Percentiles rank a stretch among this genome's conserved stretches.
phyloP scores from a whole-genome alignment of 2,888 invertebrate species.

The Dinocampus coccinellae region DNA sequence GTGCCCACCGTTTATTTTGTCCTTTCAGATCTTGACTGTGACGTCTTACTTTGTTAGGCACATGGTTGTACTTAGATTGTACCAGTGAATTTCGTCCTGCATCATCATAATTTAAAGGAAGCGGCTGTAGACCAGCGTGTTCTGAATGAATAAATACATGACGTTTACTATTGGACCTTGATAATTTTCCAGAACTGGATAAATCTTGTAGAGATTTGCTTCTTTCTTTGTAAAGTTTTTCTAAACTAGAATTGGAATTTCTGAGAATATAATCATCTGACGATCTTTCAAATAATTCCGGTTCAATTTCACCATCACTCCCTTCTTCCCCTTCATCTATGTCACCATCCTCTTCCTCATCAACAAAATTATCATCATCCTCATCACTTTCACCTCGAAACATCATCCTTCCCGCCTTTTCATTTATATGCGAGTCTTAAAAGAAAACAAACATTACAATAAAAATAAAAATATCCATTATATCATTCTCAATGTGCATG shows the following conservation, averaged over 20 bases:
- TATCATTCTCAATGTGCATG: not conserved
- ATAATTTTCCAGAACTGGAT: conserved; percentile 37
- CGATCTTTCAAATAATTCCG: conserved; percentile 56
- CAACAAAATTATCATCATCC: conserved; percentile 48
- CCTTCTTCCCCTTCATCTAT: conserved; percentile 49
- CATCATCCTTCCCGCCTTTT: conserved; percentile 31
- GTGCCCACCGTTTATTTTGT: conserved; percentile 34
- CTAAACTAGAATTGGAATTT: conserved; percentile 40
- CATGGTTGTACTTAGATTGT: conserved; percentile 14
- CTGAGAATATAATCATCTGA: conserved; percentile 56
- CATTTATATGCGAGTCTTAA: conserved; percentile 35
- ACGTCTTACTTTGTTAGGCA: conserved; percentile 32
- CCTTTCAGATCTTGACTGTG: conserved; percentile 39
- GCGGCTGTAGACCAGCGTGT: not conserved
- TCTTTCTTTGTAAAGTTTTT: conserved; percentile 53
- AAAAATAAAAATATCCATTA: not conserved
- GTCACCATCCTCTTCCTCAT: conserved; percentile 49
- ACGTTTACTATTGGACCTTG: conserved; percentile 17
- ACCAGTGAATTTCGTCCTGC: not conserved
- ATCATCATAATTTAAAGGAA: not conserved
- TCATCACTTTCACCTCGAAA: conserved; percentile 29
- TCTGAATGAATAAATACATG: not conserved
- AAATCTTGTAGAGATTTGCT: conserved; percentile 64
- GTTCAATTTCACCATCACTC: conserved; percentile 53
- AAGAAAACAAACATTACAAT: not conserved